Evolutionary conservation across 2,113 vertebrate species (phyloP), one percentile per base, ranked within the genome.

Genomic region (Chauna torquata): DNA sequence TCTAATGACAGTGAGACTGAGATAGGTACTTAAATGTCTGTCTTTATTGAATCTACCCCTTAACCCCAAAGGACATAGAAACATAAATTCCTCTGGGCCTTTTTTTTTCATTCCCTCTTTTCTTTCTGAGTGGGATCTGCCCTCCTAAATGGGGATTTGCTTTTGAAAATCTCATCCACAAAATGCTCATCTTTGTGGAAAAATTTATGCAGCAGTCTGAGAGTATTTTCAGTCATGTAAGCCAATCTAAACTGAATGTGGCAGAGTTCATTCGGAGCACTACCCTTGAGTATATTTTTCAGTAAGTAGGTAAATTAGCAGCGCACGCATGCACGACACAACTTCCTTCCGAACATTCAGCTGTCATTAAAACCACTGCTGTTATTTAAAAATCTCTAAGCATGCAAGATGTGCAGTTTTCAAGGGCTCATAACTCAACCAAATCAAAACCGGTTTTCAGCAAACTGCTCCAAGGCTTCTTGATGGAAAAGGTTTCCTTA

Each of bases 221-320:
- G 81, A 52, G 54, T 49, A 34, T 85, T 96, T 92, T 94, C 66
- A 70, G 66, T 47, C 3, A 0, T 58, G 58, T 55, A 87, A 96
- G 87, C 71, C 89, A 96, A 90, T 8, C 25, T 79, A 96, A 94
- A 97, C 40, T 38, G 77, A 92, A 91, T 70, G 88, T 94, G 95
- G 91, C 91, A 96, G 84, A 68, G 89, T 96, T 97, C 94, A 91
- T 24, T 95, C 17, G 0, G 92, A 96, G 87, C 96, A 82, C 89
- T 86, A 66, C 94, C 92, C 94, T 59, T 50, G 87, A 91, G 95
- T 91, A 87, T 94, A 96, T 96, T 96, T 96, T 95, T 97, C 87
- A 93, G 89, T 92, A 85, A 96, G 94, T 85, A 95, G 96, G 94
- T 93, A 92, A 96, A 94, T 97, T 97, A 97, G 82, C 89, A 12